phyloP scores from a whole-genome alignment of 2,113 vertebrate species.

The Acanthisitta chloris region DNA sequence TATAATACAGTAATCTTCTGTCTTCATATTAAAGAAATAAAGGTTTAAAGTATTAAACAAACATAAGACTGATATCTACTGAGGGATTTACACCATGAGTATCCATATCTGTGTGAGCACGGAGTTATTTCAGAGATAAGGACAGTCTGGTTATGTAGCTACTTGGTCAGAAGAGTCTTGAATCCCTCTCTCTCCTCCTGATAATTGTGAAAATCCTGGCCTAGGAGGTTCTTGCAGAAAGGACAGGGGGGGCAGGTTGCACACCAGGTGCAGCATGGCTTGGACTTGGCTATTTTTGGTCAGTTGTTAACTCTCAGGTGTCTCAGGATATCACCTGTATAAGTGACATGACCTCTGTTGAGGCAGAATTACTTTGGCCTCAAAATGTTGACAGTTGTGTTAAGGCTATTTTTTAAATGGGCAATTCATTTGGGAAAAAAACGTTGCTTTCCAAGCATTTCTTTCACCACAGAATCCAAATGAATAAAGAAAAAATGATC shows the following conservation, averaged over 20 bases:
- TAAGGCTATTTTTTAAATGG: not conserved
- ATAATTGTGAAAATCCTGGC: not conserved
- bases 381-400: not conserved
- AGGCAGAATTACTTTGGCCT: not conserved
- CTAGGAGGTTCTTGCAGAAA: not conserved
- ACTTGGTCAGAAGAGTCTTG: not conserved
- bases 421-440: not conserved
- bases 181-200: not conserved
- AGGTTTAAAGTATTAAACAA: not conserved
- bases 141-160: not conserved
- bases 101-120: not conserved
- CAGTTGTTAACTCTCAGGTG: not conserved
- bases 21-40: not conserved
- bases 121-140: not conserved
- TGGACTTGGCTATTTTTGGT: not conserved
- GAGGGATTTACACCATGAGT: not conserved
- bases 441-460: not conserved
- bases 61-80: not conserved
- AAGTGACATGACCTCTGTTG: not conserved
- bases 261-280: not conserved
- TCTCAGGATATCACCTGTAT: not conserved
- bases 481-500: not conserved
- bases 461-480: not conserved
- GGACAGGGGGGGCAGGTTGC: rapidly evolving
- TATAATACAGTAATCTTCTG: not conserved